Evolutionary conservation across 2,113 vertebrate genomes (phyloP), one percentile per base, ranked within the genome.

Genomic region (Pygoscelis adeliae): DNA sequence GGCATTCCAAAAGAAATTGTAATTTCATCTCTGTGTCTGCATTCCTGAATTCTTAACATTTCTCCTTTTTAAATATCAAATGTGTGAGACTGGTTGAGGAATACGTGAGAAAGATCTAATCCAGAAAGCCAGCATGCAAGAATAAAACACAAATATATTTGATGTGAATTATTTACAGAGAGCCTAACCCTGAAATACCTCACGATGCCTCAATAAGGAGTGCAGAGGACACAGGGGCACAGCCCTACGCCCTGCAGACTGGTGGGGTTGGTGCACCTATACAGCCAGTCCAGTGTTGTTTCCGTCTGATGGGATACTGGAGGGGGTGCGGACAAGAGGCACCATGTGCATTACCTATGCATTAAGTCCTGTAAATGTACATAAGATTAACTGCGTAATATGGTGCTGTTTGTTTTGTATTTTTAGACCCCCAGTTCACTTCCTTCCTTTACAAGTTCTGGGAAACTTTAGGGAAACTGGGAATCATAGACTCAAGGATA

Each of bases 11-110:
- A 97, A 98, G 96, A 98, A 98, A 98, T 97, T 98, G 98, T 98
- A 98, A 99, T 98, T 99, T 98, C 97, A 98, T 98, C 98, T 96
- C 10, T 2, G 83, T 93, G 98, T 98, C 98, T 98, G 97, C 98
- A 98, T 99, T 99, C 98, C 98, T 98, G 96, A 99, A 99, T 99
- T 98, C 98, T 98, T 98, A 98, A 98, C 98, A 99, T 98, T 98
- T 98, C 94, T 98, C 81, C 84, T 86, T 93, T 97, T 96, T 89
- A 98, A 97, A 96, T 76, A 96, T 95, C 96, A 90, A 97, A 95
- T 32, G 88, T 95, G 96, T 94, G 88, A 97, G 89, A 74, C 90
- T 91, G 72, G 95, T 94, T 61, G 55, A 46, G 76, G 63, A 98
- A 97, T 97, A 98, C 19, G 56, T 97, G 85, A 87, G 92, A 85